Evolutionary conservation across 2,888 invertebrate species (phyloP).

Genomic region (Ophion ventricosus): DNA sequence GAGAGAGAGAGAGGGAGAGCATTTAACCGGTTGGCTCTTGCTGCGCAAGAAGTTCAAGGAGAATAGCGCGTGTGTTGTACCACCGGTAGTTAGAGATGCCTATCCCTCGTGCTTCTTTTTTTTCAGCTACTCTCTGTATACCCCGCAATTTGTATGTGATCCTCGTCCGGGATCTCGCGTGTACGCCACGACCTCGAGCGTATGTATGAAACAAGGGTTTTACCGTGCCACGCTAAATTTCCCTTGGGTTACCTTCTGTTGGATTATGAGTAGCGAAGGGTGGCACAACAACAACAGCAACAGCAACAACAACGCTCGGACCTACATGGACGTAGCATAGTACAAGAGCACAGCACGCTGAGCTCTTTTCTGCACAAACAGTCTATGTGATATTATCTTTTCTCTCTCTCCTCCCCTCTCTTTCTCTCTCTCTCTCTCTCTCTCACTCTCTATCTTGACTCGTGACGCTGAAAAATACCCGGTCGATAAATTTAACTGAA

Average conservation of each 20-base stretch:
- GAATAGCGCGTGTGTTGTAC: slow-evolving; percentile 19
- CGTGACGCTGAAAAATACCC: slow-evolving; percentile 4
- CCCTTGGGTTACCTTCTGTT: slow-evolving; percentile 74
- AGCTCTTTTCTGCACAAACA: slow-evolving; percentile 56
- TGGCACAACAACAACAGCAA: slow-evolving; percentile 52
- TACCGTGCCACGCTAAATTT: slow-evolving; percentile 75
- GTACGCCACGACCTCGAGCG: slow-evolving; percentile 69
- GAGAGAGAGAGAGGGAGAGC: background rate
- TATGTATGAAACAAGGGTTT: slow-evolving; percentile 74
- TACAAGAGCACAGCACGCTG: slow-evolving; percentile 30
- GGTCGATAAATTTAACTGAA: slow-evolving; percentile 33
- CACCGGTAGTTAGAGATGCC: slow-evolving; percentile 35
- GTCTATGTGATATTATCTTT: slow-evolving; percentile 40
- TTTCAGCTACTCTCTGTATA: slow-evolving; percentile 30
- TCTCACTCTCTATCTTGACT: background rate
- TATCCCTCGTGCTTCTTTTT: slow-evolving; percentile 33
- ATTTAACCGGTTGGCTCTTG: slow-evolving; percentile 3
- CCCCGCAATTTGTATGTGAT: slow-evolving; percentile 43
- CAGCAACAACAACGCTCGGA: slow-evolving; percentile 7
- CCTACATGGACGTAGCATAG: slow-evolving; percentile 13
- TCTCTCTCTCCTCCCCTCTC: slow-evolving; percentile 1
- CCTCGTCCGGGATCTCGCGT: slow-evolving; percentile 66
- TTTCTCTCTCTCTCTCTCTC: background rate
- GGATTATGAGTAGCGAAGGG: slow-evolving; percentile 74
- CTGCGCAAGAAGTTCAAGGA: background rate